Base-by-base conservation (phyloP, 2,888 invertebrate species). In the Phania funesta region DNA sequence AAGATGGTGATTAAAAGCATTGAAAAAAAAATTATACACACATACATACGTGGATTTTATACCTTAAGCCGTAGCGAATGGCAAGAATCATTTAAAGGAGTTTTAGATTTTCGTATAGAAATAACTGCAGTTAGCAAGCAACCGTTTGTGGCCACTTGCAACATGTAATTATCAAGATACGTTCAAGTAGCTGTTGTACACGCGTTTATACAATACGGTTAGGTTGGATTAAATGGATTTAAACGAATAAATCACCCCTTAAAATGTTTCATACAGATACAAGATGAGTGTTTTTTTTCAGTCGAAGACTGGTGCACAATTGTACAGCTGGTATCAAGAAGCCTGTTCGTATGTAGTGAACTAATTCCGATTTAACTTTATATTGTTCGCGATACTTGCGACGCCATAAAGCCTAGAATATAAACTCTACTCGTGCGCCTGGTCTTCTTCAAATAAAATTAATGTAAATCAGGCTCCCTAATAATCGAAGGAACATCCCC, bases 121-220 rank as follows among this genome's bases (percentile, higher is more conserved):
- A 3, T 24, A 16, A 9, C n/a, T 16, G n/a, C 41, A 68, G 38
- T 50, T 38, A 24, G 24, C 22, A 35, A n/a, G 35, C 29, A 58
- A 32, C 29, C 50, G 11, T 73, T 62, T 52, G 11, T 29, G 22
- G 22, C 67, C 67, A 52, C 58, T 60, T 76, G 50, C 50, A 76
- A 76, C 67, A 60, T 50, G 44, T 68, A 67, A 76, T 76, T 76
- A 68, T 50, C 20, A 26, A 56, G 58, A 38, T 38, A 68, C 44
- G 13, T 48, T 26, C 16, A 44, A 58, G 18, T 48, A 26, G 32
- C 44, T 67, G 29, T 26, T 67, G 29, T 5, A 24, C 60, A 67
- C 24, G 50, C 76, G 41, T 52, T 44, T 56, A 22, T n/a, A 13
- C 0, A 16, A 8, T 24, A 50, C 9, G 18, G 11, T 3, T 26